Evolutionary conservation across 2,888 invertebrate species (phyloP), one percentile per base, ranked within the genome.

Genomic region (Melieria picta): DNA sequence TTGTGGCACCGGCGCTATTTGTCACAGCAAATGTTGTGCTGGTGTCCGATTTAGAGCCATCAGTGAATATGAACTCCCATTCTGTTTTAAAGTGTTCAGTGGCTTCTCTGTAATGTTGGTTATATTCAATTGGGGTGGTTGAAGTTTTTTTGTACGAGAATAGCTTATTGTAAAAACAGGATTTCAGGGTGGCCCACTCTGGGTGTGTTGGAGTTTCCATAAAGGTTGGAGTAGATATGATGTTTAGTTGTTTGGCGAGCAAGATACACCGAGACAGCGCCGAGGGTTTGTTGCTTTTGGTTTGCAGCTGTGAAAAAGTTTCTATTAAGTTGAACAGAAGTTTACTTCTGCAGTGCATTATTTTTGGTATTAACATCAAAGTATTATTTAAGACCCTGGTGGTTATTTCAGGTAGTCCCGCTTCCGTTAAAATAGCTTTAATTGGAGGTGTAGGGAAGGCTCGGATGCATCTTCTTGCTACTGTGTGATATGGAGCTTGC

Each of bases 1-100:
- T 50, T 16, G 65, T 67, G 46, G 30, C 43, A 58, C 69, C 73
- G 46, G 66, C 62, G 64, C 67, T 50, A 42, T 50, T 43, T 56
- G 63, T 62, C 9, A 72, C 69, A 30, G 74, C 71, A 52, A 73
- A 73, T 45, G 71, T 61, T 7, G 73, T 69, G 63, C 50, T 69
- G 50, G 48, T 47, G 6, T n/a, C 16, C 13, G 60, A 13, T 65
- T 72, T 73, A 10, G 67, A 72, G 10, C 61, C 70, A 47, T 70
- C 72, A 0, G 70, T 72, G 57, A 60, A 70, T 43, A 72, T 16
- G 43, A 64, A 47, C n/a, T 52, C 48, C 74, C 56, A 71, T 11
- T 61, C 47, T 4, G 9, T 13, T 16, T 13, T 48, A 9, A 47
- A 48, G 3, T 5, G 45, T n/a, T 61, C 10, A 3, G 45, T 61